phyloP scores from a whole-genome alignment of 2,888 invertebrate species.

The Shargacucullia verbasci region DNA sequence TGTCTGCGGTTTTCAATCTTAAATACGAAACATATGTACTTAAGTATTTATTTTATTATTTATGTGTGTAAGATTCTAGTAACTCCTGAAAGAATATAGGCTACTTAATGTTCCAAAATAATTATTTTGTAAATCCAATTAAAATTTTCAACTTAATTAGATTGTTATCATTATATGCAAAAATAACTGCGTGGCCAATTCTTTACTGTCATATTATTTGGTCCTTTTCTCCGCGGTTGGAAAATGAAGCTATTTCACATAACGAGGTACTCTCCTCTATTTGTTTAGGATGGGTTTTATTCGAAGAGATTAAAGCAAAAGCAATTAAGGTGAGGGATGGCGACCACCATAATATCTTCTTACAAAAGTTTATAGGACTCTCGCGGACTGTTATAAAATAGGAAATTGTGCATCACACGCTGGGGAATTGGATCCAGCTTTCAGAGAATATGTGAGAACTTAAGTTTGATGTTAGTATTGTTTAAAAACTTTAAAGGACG shows the following conservation, averaged over 20 bases:
- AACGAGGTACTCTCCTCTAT: conserved; percentile 54
- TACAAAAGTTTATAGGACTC: conserved; percentile 51
- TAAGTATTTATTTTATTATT: no score
- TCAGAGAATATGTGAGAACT: conserved; percentile 36
- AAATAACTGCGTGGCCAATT: conserved; percentile 9
- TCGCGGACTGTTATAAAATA: conserved; percentile 45
- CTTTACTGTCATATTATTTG: conserved; percentile 27
- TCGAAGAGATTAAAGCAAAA: conserved; percentile 64
- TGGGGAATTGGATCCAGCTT: conserved; percentile 45
- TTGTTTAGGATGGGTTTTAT: conserved; percentile 66
- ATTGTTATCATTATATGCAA: conserved; percentile 4
- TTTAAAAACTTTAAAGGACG: conserved; percentile 12
- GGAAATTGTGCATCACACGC: conserved; percentile 46
- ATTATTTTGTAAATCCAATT: no score
- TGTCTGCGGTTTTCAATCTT: no score
- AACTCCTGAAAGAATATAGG: no score
- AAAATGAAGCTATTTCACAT: conserved; percentile 44
- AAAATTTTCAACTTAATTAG: conserved; percentile 12
- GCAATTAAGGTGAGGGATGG: conserved; percentile 56
- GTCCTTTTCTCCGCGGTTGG: conserved; percentile 16
- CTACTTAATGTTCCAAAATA: no score
- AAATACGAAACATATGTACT: no score
- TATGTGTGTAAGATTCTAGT: no score
- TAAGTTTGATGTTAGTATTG: conserved; percentile 28
- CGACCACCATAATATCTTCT: conserved; percentile 47